Evolutionary conservation across 2,797 vertebrate species (phyloP), one percentile per base, ranked within the genome.

Genomic region (Haliaeetus vocifer): DNA sequence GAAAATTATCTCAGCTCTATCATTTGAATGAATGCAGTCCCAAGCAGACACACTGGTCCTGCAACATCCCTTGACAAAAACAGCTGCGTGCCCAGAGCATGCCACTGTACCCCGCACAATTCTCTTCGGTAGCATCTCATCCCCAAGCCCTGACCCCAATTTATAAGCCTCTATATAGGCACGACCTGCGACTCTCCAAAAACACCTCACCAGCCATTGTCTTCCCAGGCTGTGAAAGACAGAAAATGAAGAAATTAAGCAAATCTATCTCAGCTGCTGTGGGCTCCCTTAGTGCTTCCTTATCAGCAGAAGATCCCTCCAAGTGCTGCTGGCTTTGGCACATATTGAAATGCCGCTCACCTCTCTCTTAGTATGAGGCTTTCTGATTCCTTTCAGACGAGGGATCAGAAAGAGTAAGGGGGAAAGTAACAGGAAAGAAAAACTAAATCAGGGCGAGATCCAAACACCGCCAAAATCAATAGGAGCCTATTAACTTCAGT

Each of bases 131-230:
- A 62, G 56, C 35, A 35, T 13, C 82, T 6, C 52, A 70, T 5
- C 66, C 71, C 77, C 70, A 58, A 88, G 58, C 40, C 28, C 61
- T 50, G 44, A 63, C 4, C 44, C 31, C 13, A 7, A 3, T 42
- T 47, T 31, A 13, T 38, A 82, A 84, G 11, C 33, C 50, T 62
- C 47, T 47, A 19, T 8, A 8, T 8, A 58, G 49, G 29, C 35
- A 40, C 0, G 0, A 33, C 42, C 58, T 29, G 10, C 0, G 3
- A 58, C 53, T 21, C 13, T 58, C 47, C 0, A 1, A 5, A 13
- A 77, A 63, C 0, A 0, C n/a, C 37, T 62, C 61, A 15, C 12
- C 68, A 83, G 73, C 21, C 77, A 18, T 38, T 42, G 45, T 4
- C 23, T 45, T 13, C 15, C 44, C 35, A 52, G 25, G 11, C 59